Base-by-base conservation (phyloP, 2,888 invertebrate species). In the Chrysolina americana region DNA sequence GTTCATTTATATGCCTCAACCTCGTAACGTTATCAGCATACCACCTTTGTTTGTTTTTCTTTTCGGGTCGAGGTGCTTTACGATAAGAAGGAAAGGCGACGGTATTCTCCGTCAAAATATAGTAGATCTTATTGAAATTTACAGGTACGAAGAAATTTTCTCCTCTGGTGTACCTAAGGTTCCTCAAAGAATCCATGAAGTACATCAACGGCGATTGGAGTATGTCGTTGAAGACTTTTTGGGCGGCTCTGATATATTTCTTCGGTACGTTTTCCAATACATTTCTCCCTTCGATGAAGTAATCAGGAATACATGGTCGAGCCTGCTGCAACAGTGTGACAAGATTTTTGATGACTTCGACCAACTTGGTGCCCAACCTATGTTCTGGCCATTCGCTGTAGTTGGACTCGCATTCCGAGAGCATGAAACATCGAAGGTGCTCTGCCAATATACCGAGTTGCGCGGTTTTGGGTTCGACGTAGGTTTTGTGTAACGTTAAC, bases 391-490 rank as follows among this genome's bases (percentile, higher is more conserved):
- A 95, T 74, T 90, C 91, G 0, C 91, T 90, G 80, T 91, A 92
- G 81, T 93, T 92, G 50, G 89, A 85, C 87, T 96, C 95, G 80
- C 94, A 93, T 87, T 95, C 91, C 93, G 94, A 94, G 85, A 95
- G 94, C 41, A 96, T 86, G 82, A 93, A 92, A 78, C 92, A 92
- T 70, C 94, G 91, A 47, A 96, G 90, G 82, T 96, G 95, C 75
- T 93, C 92, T 0, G 92, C 89, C 17, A 93, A 91, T 23, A 95
- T 88, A 6, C 94, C 93, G 66, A 91, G 89, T 82, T 91, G 91
- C 3, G 91, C 89, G 15, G 91, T 91, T 36, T 91, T 88, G 23
- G 92, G 92, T 83, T 94, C 93, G 76, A 95, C 89, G 83, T 93
- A 95, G 0, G 92, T 91, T 85, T 94, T 94, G 78, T 93, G 91